phyloP scores from a whole-genome alignment of 1,140 invertebrate species.

The Hetaerina americana region DNA sequence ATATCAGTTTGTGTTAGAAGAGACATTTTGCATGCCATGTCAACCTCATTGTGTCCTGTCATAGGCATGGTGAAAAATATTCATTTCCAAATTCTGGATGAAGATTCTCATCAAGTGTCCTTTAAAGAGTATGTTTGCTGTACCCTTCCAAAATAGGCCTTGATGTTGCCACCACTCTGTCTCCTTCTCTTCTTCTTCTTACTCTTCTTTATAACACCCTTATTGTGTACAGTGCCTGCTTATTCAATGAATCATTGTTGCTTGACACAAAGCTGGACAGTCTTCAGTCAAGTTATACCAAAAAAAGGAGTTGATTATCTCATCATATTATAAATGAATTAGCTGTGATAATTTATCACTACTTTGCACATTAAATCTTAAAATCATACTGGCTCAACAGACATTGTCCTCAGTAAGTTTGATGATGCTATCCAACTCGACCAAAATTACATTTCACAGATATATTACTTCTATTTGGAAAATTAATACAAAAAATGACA shows the following conservation, averaged over 20 bases:
- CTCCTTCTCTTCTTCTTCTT: not conserved
- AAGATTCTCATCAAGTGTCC: not conserved
- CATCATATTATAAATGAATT: too few relatives aligned
- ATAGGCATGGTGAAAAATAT: not conserved
- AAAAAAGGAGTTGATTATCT: too few relatives aligned
- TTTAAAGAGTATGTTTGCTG: not conserved
- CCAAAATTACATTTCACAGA: not conserved
- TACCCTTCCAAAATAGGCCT: not conserved
- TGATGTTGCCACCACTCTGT: not conserved
- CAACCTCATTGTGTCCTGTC: not conserved
- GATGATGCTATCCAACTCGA: too few relatives aligned
- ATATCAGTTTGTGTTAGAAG: not conserved
- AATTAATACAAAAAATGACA: too few relatives aligned
- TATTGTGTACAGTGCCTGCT: not conserved
- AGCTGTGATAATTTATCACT: too few relatives aligned
- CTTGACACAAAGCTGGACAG: not conserved
- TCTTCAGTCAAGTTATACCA: not conserved
- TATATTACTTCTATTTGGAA: not conserved
- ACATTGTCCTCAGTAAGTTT: not conserved
- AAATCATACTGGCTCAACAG: not conserved
- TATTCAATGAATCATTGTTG: not conserved
- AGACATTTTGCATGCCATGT: not conserved
- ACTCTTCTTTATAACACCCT: not conserved
- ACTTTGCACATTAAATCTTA: not conserved
- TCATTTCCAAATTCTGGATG: not conserved